Conservation (phyloP, 2,888 invertebrate genomes). For the Iphiclides podalirius region DNA sequence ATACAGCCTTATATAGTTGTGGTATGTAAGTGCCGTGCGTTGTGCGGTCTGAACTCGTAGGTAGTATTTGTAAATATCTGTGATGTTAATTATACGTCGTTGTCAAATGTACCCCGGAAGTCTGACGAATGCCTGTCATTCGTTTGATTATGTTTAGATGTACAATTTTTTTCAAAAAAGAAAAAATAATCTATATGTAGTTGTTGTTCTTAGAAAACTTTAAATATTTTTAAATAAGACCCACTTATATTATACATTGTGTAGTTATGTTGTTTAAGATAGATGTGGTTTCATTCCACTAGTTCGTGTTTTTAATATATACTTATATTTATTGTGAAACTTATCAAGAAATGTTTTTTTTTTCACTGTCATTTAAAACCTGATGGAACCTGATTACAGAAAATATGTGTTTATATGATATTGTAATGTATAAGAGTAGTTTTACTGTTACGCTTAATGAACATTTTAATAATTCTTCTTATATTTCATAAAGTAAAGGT, state of each 20-base stretch:
- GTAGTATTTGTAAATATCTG: slow-evolving; percentile 20
- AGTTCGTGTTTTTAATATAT: slow-evolving; percentile 18
- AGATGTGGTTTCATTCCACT: slow-evolving; percentile 6
- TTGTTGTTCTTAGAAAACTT: slow-evolving; percentile 18
- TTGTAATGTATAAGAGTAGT: neutral
- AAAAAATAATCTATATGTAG: slow-evolving; percentile 10
- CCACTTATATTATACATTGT: slow-evolving; percentile 1
- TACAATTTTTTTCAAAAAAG: slow-evolving; percentile 24
- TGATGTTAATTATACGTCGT: slow-evolving; percentile 19
- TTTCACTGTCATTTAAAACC: slow-evolving; percentile 3
- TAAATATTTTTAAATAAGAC: slow-evolving; percentile 9
- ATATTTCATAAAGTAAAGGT: neutral
- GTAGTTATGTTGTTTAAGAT: slow-evolving; percentile 3
- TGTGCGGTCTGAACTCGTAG: slow-evolving; percentile 49
- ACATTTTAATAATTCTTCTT: neutral
- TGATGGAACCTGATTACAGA: neutral
- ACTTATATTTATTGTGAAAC: slow-evolving; percentile 10
- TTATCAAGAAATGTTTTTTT: slow-evolving; percentile 3
- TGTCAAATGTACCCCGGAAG: slow-evolving; percentile 10
- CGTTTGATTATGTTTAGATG: slow-evolving; percentile 24
- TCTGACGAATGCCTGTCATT: slow-evolving; percentile 12
- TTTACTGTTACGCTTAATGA: neutral
- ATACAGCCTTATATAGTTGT: too few species aligned
- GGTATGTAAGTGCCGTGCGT: too few species aligned
- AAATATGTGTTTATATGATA: neutral